A percentile compares a stretch with the other conserved stretches of the same genome.
phyloP scores from a whole-genome alignment of 1,140 invertebrate species.

The Agraylea sexmaculata region DNA sequence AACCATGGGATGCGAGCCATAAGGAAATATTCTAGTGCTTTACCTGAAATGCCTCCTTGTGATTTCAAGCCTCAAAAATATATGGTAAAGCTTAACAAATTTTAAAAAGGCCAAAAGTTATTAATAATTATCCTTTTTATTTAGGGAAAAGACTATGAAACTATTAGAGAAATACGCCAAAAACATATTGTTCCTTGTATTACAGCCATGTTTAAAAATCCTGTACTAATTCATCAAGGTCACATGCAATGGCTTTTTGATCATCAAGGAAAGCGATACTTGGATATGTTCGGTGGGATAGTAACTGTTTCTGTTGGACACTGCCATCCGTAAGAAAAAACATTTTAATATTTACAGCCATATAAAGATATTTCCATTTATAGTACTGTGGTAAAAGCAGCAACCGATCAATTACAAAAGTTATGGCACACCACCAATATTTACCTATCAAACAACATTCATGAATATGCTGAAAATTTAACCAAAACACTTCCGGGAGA shows the following conservation, averaged over 20 bases:
- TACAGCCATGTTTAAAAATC: constrained; percentile 68
- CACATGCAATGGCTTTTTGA: constrained; percentile 90
- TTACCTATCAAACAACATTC: constrained; percentile 79
- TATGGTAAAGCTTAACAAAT: constrained; percentile 22
- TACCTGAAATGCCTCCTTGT: constrained; percentile 29
- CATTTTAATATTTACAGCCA: constrained; percentile 1
- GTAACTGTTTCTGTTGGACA: constrained; percentile 96
- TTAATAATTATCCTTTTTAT: constrained; percentile 16
- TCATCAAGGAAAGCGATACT: constrained; percentile 69
- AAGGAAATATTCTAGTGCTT: constrained; percentile 19
- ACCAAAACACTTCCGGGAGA: constrained; percentile 69
- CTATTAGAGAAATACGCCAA: constrained; percentile 44
- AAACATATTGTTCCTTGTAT: constrained; percentile 59
- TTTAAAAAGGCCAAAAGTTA: constrained; percentile 6
- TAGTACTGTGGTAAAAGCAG: constrained; percentile 65
- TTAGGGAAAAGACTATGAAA: constrained; percentile 47
- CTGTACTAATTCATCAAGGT: constrained; percentile 75
- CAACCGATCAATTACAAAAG: constrained; percentile 64
- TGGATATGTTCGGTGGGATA: constrained; percentile 93
- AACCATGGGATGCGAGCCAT: constrained; percentile 14
- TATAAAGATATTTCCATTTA: constrained; percentile 20
- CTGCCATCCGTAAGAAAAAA: constrained; percentile 82
- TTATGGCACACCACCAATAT: constrained; percentile 89
- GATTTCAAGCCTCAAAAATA: constrained; percentile 33
- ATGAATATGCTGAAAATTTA: constrained; percentile 82